A percentile compares a stretch with the other conserved stretches of the same genome.
phyloP scores from a whole-genome alignment of 2,113 vertebrate species.

The Psittacara wagleri region DNA sequence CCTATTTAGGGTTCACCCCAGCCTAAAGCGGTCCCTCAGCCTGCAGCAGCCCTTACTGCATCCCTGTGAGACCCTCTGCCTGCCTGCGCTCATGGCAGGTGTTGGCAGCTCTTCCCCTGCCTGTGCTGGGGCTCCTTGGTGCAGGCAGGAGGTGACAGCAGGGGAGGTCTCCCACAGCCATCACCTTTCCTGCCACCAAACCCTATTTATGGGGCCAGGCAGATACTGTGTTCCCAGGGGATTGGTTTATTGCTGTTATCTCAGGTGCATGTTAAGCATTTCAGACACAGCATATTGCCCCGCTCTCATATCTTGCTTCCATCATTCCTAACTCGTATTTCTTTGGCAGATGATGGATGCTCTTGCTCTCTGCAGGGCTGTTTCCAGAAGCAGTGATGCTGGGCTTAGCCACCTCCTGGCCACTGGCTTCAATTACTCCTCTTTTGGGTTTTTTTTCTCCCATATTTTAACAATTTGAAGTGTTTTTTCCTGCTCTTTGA shows the following conservation, averaged over 20 bases:
- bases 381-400: accelerated
- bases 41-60: not conserved
- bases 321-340: not conserved
- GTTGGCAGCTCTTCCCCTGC: not conserved
- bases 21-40: not conserved
- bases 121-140: not conserved
- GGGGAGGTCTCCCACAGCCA: not conserved
- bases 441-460: not conserved
- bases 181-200: not conserved
- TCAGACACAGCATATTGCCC: accelerated
- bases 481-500: not conserved
- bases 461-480: not conserved
- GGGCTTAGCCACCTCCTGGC: not conserved
- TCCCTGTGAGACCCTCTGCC: not conserved
- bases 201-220: not conserved
- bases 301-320: accelerated
- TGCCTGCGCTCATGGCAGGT: accelerated
- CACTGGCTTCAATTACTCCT: not conserved
- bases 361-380: not conserved
- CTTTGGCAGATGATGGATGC: not conserved
- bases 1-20: accelerated
- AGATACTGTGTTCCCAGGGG: accelerated
- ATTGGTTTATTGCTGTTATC: not conserved
- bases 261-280: not conserved
- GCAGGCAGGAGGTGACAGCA: not conserved